Percentiles rank a stretch among this genome's conserved stretches.
Evolutionary conservation across 2,113 vertebrate genomes (phyloP).

Genomic region (Gambusia holbrooki): DNA sequence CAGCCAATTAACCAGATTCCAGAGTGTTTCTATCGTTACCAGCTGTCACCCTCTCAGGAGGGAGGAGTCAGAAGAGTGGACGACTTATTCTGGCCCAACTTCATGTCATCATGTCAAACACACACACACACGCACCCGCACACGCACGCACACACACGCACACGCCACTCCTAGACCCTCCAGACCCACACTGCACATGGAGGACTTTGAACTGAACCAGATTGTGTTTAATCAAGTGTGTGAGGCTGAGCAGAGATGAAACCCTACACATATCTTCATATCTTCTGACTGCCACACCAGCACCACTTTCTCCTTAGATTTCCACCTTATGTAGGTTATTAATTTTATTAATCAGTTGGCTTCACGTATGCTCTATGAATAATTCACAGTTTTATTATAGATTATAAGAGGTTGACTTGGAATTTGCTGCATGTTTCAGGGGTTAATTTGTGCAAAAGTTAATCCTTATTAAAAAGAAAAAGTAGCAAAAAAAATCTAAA

Average conservation of each 20-base stretch:
- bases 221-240: constrained; percentile 61
- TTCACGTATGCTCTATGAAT: not conserved
- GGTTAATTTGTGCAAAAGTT: not conserved
- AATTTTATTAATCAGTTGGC: not conserved
- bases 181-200: constrained; percentile 16
- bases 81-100: constrained; percentile 50
- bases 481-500: too few relatives aligned
- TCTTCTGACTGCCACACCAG: not conserved
- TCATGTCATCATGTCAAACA: constrained; percentile 11
- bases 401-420: constrained; percentile 1
- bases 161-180: not conserved
- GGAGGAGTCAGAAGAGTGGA: constrained; percentile 53
- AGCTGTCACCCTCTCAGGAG: constrained; percentile 46
- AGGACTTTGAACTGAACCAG: constrained; percentile 38
- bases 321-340: not conserved
- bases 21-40: constrained; percentile 68
- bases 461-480: not conserved
- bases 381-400: constrained; percentile 1
- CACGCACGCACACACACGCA: not conserved
- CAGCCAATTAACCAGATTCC: constrained; percentile 67
- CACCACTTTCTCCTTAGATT: not conserved
- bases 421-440: not conserved
- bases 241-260: constrained; percentile 7
- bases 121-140: not conserved
- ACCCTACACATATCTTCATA: not conserved